phyloP scores from a whole-genome alignment of 2,888 invertebrate species.

The Callyntrura sp. region DNA sequence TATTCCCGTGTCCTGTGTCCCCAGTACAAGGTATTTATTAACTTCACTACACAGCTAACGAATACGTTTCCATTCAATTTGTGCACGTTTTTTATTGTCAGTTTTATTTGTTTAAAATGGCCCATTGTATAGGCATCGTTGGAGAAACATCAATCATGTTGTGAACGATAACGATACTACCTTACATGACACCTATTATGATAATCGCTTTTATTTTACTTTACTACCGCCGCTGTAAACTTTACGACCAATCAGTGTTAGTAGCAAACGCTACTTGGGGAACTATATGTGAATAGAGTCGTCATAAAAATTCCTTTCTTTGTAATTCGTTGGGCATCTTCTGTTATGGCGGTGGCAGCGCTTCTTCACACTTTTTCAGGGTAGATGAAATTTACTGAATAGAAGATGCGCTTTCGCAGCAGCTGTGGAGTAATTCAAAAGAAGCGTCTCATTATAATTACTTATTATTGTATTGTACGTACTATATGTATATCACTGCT shows the following conservation, averaged over 20 bases:
- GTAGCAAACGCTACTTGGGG: background rate
- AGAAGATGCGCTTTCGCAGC: background rate
- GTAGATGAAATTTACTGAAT: background rate
- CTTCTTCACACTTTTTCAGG: background rate
- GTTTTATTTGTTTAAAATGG: conserved; percentile 10
- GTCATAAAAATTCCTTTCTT: background rate
- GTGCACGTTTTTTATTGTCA: background rate
- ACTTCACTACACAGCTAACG: too few relatives aligned
- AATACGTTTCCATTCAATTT: too few relatives aligned
- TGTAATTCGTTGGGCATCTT: background rate
- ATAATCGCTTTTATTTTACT: background rate
- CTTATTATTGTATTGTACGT: background rate
- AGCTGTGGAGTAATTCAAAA: conserved; percentile 4
- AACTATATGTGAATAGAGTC: background rate
- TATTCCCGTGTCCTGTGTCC: background rate
- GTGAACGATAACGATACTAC: conserved; percentile 43
- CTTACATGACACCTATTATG: conserved; percentile 49
- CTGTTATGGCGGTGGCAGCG: background rate
- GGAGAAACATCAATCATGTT: conserved; percentile 53
- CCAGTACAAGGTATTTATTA: background rate
- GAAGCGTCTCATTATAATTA: conserved; percentile 28
- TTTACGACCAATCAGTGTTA: background rate
- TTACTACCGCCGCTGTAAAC: background rate
- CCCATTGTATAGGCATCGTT: conserved; percentile 27
- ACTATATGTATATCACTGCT: too few relatives aligned